A percentile compares a stretch with the other conserved stretches of the same genome.
Evolutionary conservation across 2,113 vertebrate species (phyloP).

Genomic region (Rhinichthys klamathensis): DNA sequence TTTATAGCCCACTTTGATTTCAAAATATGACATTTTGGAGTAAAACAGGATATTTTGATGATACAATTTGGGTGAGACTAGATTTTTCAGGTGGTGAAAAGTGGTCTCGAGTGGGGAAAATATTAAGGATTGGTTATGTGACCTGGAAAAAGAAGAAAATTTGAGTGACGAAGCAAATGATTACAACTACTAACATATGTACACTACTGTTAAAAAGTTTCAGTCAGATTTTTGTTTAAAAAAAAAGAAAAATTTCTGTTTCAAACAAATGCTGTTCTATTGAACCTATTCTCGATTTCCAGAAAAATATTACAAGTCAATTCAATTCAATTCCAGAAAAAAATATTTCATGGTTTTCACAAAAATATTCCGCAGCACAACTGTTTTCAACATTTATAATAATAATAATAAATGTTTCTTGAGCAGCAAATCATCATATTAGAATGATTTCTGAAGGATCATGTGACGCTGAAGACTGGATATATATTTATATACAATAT

Average conservation of each 20-base stretch:
- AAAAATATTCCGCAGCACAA: neutral
- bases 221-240: neutral
- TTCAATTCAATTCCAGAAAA: too few relatives aligned
- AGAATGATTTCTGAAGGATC: too few relatives aligned
- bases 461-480: too few relatives aligned
- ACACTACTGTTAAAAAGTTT: neutral
- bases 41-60: neutral
- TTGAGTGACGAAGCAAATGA: neutral
- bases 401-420: neutral
- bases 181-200: neutral
- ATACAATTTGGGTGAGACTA: neutral
- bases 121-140: too few relatives aligned
- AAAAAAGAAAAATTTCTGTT: neutral
- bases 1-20: neutral
- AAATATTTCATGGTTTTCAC: too few relatives aligned
- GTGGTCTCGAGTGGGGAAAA: neutral
- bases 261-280: neutral
- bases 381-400: neutral
- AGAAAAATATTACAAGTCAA: too few relatives aligned
- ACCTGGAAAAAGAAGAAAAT: neutral
- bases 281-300: too few relatives aligned
- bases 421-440: too few relatives aligned
- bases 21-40: neutral
- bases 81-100: neutral
- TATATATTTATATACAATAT: too few relatives aligned